Conservation (phyloP, 2,888 invertebrate genomes). For the Didymodactylos carnosus region DNA sequence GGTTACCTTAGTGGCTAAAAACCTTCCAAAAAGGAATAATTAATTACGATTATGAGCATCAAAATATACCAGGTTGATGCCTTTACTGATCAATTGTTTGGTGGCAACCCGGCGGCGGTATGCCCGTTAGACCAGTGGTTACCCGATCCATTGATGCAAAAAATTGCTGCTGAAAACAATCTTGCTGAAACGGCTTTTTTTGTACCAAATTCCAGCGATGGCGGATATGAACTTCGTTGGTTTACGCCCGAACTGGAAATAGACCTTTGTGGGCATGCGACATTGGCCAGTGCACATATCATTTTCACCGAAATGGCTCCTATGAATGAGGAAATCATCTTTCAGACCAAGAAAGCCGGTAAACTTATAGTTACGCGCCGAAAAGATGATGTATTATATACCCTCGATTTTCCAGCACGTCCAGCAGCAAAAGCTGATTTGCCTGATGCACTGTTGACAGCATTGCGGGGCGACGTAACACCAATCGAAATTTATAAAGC, state of each 20-base stretch:
- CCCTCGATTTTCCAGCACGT: not conserved
- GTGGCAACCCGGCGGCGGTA: slow-evolving; percentile 42
- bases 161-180: slow-evolving; percentile 40
- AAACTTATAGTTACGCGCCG: not conserved
- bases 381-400: not conserved
- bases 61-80: slow-evolving; percentile 40
- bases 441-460: not conserved
- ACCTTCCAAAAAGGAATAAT: too few species aligned
- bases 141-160: slow-evolving; percentile 33
- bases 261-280: slow-evolving; percentile 41
- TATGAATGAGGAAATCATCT: not conserved
- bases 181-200: slow-evolving; percentile 41
- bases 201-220: slow-evolving; percentile 21
- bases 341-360: not conserved
- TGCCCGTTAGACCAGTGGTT: slow-evolving; percentile 26
- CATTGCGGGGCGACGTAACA: not conserved
- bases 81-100: slow-evolving; percentile 36
- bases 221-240: slow-evolving; percentile 37
- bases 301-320: slow-evolving; percentile 24
- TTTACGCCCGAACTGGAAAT: slow-evolving; percentile 41
- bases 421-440: not conserved
- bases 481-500: not conserved
- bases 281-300: slow-evolving; percentile 38
- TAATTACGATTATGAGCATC: too few species aligned
- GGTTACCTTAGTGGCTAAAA: too few species aligned